Evolutionary conservation across 2,888 invertebrate genomes (phyloP).

Genomic region (Epirrhoe alternata): DNA sequence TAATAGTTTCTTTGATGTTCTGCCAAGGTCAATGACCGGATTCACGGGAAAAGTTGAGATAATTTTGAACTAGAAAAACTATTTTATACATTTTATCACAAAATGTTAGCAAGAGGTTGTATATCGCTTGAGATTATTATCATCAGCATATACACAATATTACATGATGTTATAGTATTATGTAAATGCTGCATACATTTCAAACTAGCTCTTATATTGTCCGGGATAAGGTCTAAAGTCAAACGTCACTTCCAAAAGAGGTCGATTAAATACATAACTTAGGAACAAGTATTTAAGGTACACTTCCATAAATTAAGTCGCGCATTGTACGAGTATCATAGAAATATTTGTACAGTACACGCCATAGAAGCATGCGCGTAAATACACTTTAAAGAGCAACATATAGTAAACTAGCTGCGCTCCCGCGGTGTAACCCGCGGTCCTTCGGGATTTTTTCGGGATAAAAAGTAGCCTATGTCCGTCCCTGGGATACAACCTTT

Average conservation of each 20-base stretch:
- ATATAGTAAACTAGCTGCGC: too few relatives aligned
- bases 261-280: conserved; percentile 18
- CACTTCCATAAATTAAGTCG: conserved; percentile 41
- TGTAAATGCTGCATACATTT: not conserved
- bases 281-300: conserved; percentile 31
- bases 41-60: not conserved
- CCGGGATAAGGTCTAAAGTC: conserved; percentile 15
- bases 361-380: conserved; percentile 8
- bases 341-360: conserved; percentile 18
- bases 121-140: not conserved
- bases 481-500: too few relatives aligned
- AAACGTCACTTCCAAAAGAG: conserved; percentile 14
- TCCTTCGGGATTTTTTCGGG: too few relatives aligned
- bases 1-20: not conserved
- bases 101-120: not conserved
- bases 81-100: not conserved
- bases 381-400: too few relatives aligned
- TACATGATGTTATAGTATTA: not conserved
- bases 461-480: too few relatives aligned
- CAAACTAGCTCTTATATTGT: conserved; percentile 3
- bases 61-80: not conserved
- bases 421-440: too few relatives aligned
- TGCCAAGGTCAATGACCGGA: conserved; percentile 4
- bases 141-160: not conserved
- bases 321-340: conserved; percentile 31